Evolutionary conservation across 2,888 invertebrate species (phyloP).

Genomic region (Timema cristinae): DNA sequence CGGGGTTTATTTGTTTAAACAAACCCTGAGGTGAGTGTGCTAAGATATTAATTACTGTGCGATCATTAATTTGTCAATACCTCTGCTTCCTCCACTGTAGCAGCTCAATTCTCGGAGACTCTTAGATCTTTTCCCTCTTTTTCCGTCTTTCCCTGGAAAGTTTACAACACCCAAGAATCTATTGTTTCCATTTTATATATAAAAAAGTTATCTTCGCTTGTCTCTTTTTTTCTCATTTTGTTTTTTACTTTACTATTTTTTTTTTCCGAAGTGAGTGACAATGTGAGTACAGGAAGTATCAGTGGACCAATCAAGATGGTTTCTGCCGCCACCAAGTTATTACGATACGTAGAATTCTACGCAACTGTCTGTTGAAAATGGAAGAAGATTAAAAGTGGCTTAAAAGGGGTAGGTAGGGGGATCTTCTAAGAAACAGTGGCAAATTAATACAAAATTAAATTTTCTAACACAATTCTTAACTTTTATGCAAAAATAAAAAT

Average conservation of each 20-base stretch:
- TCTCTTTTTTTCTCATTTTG: too few species aligned
- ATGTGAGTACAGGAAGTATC: constrained; percentile 7
- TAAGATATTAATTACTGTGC: too few species aligned
- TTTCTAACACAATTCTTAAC: too few species aligned
- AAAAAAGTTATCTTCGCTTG: constrained; percentile 19
- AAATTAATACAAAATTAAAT: too few species aligned
- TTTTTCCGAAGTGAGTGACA: too few species aligned
- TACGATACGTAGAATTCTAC: constrained; percentile 20
- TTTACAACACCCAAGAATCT: constrained; percentile 32
- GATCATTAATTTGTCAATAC: constrained; percentile 39
- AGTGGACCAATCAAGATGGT: constrained; percentile 23
- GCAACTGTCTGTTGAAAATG: not conserved
- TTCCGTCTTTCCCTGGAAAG: constrained; percentile 43
- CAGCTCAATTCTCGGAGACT: constrained; percentile 62
- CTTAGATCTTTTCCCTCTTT: constrained; percentile 55
- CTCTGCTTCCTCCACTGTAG: constrained; percentile 51
- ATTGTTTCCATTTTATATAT: constrained; percentile 22
- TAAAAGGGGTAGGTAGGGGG: too few species aligned
- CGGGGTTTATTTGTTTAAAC: too few species aligned
- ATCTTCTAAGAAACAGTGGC: too few species aligned
- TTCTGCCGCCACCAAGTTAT: constrained; percentile 26
- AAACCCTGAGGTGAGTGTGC: too few species aligned
- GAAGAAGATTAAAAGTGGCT: too few species aligned
- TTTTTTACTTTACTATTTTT: too few species aligned
- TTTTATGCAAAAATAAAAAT: too few species aligned